phyloP scores from a whole-genome alignment of 2,797 vertebrate genomes.

The Sebastes melanostomus region DNA sequence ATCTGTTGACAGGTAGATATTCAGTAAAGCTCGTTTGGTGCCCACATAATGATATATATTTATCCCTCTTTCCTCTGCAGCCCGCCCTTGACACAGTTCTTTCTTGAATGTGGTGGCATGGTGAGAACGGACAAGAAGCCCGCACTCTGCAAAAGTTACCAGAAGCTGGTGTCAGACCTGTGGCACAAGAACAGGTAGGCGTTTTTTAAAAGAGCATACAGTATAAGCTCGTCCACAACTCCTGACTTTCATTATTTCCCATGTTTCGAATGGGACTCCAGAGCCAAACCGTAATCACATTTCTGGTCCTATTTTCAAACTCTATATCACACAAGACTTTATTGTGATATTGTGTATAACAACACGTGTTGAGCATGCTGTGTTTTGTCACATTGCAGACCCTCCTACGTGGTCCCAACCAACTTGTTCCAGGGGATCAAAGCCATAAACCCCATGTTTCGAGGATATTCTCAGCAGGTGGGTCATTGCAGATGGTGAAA shows the following conservation, averaged over 20 bases:
- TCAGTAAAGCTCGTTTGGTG: background rate
- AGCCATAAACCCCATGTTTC: slow-evolving; percentile 95
- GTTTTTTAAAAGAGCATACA: background rate
- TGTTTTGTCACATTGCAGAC: slow-evolving; percentile 79
- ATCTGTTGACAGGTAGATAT: background rate
- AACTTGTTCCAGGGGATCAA: slow-evolving; percentile 99
- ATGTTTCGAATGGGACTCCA: background rate
- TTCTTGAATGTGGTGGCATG: slow-evolving; percentile 94
- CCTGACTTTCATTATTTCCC: background rate
- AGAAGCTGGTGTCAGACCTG: slow-evolving; percentile 95
- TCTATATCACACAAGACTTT: background rate
- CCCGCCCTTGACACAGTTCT: slow-evolving; percentile 95
- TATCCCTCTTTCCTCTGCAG: slow-evolving; percentile 66
- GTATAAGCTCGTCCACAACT: background rate
- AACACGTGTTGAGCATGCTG: background rate
- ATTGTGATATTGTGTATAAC: background rate
- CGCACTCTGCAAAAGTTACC: slow-evolving; percentile 97
- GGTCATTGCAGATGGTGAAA: slow-evolving; percentile 34
- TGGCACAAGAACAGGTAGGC: slow-evolving; percentile 95
- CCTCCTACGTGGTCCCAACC: slow-evolving; percentile 96
- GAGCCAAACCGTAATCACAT: background rate
- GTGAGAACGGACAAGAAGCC: slow-evolving; percentile 98
- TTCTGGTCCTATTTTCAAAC: background rate
- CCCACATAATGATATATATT: background rate
- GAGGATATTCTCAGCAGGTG: slow-evolving; percentile 98